These are phyloP conservation scores for Entelurus aequoreus DNA, from an alignment of 2,113 vertebrate species.

Conservation along the genomic window DNA sequence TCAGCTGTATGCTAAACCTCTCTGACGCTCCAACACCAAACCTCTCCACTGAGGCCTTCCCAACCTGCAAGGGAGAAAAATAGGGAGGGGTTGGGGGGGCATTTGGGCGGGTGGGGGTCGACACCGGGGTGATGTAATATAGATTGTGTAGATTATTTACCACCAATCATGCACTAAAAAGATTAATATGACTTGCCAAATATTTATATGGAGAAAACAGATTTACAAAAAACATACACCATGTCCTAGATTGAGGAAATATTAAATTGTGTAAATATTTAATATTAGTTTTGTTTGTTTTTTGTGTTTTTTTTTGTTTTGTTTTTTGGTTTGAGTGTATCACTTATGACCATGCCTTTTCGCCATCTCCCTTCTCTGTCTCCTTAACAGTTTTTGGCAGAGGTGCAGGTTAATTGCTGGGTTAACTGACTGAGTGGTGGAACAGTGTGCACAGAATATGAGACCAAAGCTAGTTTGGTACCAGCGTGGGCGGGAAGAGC, in stretches of 20 bases:
- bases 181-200: not conserved
- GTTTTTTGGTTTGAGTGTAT: not conserved
- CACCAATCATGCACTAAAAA: constrained; percentile 1
- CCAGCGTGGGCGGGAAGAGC: constrained; percentile 18
- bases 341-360: not conserved
- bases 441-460: constrained; percentile 39
- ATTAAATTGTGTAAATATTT: not conserved
- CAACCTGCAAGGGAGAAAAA: constrained; percentile 28
- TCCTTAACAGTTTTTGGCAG: constrained; percentile 49
- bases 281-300: not conserved
- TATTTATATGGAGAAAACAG: not conserved
- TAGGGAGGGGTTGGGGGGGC: constrained; percentile 40
- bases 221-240: not conserved
- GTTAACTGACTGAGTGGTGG: constrained; percentile 44
- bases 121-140: constrained; percentile 38
- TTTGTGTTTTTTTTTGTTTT: not conserved
- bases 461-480: constrained; percentile 46
- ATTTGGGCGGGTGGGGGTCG: constrained; percentile 35
- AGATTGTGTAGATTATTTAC: constrained; percentile 19
- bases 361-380: constrained; percentile 29
- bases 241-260: too few species aligned
- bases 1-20: constrained; percentile 64
- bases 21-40: constrained; percentile 54
- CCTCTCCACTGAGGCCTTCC: constrained; percentile 49
- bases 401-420: constrained; percentile 56